Conservation (phyloP, 1,140 invertebrate genomes). For the Danaus plexippus region DNA sequence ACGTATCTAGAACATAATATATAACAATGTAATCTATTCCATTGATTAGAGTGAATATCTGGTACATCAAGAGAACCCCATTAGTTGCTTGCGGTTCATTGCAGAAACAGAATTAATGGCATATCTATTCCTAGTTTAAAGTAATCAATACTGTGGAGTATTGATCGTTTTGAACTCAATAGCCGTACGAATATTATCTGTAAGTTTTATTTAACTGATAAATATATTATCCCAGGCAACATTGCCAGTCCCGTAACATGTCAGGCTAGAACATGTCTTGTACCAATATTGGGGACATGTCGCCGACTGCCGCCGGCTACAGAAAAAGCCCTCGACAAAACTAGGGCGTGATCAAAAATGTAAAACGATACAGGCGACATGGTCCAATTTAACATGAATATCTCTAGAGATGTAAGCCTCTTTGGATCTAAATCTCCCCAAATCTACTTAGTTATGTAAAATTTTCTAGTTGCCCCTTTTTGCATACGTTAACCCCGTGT, state of each 20-base stretch:
- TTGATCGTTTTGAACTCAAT: background rate
- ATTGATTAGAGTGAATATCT: too few species aligned
- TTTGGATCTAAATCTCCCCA: too few species aligned
- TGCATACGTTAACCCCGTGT: background rate
- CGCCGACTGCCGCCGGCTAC: conserved; percentile 17
- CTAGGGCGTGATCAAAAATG: conserved; percentile 28
- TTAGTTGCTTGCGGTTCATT: too few species aligned
- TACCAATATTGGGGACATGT: conserved; percentile 25
- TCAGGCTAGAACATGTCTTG: conserved; percentile 21
- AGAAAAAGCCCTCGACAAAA: conserved; percentile 21
- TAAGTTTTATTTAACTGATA: too few species aligned
- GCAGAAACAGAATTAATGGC: too few species aligned
- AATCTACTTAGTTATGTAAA: too few species aligned
- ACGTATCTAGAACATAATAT: too few species aligned
- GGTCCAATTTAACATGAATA: conserved; percentile 10
- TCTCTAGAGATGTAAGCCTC: conserved; percentile 2
- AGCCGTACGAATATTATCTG: too few species aligned
- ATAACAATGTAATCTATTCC: too few species aligned
- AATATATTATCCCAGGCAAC: conserved; percentile 7
- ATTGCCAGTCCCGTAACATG: conserved; percentile 16
- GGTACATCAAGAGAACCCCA: too few species aligned
- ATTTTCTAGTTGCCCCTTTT: background rate
- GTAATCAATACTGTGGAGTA: background rate
- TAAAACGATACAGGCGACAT: conserved; percentile 15
- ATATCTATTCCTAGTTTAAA: too few species aligned